These are phyloP conservation scores for Anguilla anguilla DNA, from an alignment of 2,797 vertebrate species.

Conservation along the genomic window DNA sequence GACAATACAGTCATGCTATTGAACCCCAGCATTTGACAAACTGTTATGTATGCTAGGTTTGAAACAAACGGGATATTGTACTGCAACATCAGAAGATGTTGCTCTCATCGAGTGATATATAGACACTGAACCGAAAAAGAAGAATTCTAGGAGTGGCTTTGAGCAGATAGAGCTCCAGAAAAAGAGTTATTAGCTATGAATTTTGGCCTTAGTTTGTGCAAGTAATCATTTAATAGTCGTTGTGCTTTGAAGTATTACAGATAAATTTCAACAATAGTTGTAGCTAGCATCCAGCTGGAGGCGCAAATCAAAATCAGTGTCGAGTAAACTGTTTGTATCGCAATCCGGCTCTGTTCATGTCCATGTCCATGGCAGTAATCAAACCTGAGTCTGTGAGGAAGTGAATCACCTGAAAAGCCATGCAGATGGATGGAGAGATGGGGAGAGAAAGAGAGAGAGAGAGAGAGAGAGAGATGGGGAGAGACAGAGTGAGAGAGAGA, in stretches of 20 bases:
- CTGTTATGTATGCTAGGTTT: background rate
- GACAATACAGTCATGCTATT: background rate
- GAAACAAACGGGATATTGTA: background rate
- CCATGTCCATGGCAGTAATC: background rate
- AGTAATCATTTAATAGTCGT: background rate
- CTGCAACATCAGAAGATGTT: background rate
- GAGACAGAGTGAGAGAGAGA: background rate
- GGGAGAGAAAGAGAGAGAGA: background rate
- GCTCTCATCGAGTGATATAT: background rate
- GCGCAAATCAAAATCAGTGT: background rate
- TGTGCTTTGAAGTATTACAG: background rate
- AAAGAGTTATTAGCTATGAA: background rate
- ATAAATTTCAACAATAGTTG: background rate
- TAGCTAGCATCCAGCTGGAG: background rate
- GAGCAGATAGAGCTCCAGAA: too few relatives aligned
- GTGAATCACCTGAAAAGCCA: conserved; percentile 11
- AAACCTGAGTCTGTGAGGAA: background rate
- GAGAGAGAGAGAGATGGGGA: background rate
- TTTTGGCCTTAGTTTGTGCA: background rate
- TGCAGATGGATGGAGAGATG: background rate
- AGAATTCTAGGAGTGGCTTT: background rate
- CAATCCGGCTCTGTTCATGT: background rate
- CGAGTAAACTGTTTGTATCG: background rate
- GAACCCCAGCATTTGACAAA: background rate
- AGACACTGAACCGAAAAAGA: background rate